These are phyloP conservation scores for Paramuricea clavata DNA, from an alignment of 92 coral and sea anemone genomes.

Conservation along the genomic window DNA sequence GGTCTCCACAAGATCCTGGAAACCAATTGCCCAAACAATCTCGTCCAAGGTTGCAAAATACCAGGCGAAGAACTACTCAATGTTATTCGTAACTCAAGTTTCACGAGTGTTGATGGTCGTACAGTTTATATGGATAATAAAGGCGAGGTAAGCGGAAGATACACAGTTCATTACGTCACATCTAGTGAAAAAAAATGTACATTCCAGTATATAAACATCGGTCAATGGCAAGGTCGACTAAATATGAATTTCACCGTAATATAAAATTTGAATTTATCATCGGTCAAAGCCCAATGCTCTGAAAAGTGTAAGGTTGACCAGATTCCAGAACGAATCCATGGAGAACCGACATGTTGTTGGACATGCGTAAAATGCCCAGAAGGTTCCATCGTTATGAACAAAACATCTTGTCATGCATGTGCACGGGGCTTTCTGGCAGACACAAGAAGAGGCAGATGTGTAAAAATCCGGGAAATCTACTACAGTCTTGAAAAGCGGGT, in stretches of 20 bases:
- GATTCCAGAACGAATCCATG: background rate
- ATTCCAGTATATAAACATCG: conserved; percentile 28
- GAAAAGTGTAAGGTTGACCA: background rate
- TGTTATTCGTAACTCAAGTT: background rate
- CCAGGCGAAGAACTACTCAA: background rate
- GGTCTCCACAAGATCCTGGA: conserved; percentile 73
- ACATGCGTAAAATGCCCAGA: conserved; percentile 12
- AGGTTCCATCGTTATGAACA: conserved; percentile 1
- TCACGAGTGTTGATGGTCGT: background rate
- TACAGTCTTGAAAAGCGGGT: conserved; percentile 21
- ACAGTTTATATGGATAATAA: background rate
- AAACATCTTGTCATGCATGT: conserved; percentile 74
- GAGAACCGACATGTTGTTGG: conserved; percentile 4
- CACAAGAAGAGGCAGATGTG: conserved; percentile 58
- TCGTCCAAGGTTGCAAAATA: background rate
- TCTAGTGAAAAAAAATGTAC: background rate
- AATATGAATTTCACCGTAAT: background rate
- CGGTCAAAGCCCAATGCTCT: background rate
- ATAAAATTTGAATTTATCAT: background rate
- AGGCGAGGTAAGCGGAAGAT: background rate
- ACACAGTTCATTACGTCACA: background rate
- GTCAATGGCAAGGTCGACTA: conserved; percentile 48
- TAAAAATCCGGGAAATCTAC: conserved; percentile 59
- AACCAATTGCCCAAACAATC: conserved; percentile 54
- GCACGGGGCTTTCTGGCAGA: conserved; percentile 72